Evolutionary conservation across 1,140 invertebrate species (phyloP), one percentile per base, ranked within the genome.

Genomic region (Drosophila gunungcola): DNA sequence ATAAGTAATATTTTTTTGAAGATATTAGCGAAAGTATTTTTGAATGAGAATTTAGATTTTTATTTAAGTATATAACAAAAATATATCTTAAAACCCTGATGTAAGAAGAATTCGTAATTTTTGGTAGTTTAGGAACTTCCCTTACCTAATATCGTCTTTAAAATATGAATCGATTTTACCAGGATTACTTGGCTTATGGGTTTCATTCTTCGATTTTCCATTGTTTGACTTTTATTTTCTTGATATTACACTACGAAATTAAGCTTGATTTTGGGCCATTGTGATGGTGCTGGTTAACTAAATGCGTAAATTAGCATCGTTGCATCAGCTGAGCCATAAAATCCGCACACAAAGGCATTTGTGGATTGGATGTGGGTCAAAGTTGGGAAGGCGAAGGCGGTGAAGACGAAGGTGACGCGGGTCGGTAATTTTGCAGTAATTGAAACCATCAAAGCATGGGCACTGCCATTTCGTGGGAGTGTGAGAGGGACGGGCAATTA

Each of bases 361-460:
- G 58, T 21, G 58, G 61, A 58, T 38, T 39, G n/a, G 21, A 72
- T 72, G 68, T 73, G 68, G 68, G 69, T 73, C 68, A 73, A 45
- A 52, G 46, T 72, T 34, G 46, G 53, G 53, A 48, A 29, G 29
- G 64, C 42, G 61, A 10, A 34, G 52, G 25, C 29, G 9, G 56
- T 13, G 29, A 56, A 53, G 63, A 38, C 63, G 32, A 25, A 52
- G 43, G 49, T 64, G 27, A 56, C 67, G 67, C 67, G 67, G 67
- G 49, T 64, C 51, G 77, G 52, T 57, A 68, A 86, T 79, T 70
- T 83, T 56, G 64, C 83, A 76, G 83, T 88, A 86, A 86, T 86
- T 86, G 76, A 86, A 89, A 89, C 83, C 83, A 73, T 86, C 79
- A 88, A 86, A 68, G 67, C 80, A 80, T 61, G 68, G 73, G 62